Conservation (phyloP, 2,797 vertebrate genomes). For the Mycteria americana region DNA sequence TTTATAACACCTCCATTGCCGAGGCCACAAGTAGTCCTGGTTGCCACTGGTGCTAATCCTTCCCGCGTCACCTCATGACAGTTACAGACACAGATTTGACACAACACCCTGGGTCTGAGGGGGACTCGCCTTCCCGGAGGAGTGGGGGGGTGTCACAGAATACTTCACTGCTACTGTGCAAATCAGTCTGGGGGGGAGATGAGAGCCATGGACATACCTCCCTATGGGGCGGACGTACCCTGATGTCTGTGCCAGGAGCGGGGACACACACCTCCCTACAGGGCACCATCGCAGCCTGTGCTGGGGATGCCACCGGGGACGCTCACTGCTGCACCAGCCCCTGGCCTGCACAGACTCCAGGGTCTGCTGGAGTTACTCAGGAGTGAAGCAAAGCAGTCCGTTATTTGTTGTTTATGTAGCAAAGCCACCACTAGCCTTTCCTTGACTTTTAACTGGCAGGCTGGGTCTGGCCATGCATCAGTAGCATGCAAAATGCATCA, state of each 20-base stretch:
- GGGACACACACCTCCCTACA: rapidly evolving
- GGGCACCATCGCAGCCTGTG: background rate
- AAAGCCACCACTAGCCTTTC: background rate
- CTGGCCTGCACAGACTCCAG: background rate
- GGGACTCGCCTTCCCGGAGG: background rate
- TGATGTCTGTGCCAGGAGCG: background rate
- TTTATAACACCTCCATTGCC: background rate
- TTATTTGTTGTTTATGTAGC: background rate
- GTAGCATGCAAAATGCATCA: background rate
- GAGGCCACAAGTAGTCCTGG: background rate
- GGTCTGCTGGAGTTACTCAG: background rate
- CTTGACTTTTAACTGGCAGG: background rate
- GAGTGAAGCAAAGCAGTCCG: background rate
- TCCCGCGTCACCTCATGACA: rapidly evolving
- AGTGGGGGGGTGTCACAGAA: background rate
- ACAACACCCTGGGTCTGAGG: background rate
- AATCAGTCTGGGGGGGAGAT: background rate
- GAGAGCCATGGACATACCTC: background rate
- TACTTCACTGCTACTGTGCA: background rate
- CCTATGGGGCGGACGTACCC: background rate
- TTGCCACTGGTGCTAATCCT: background rate
- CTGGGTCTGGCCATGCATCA: rapidly evolving
- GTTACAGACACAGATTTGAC: background rate
- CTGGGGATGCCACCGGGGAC: background rate
- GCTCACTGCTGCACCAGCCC: background rate